These are phyloP conservation scores for Oligia fasciuncula DNA, from an alignment of 2,888 invertebrate species.

Conservation along the genomic window DNA sequence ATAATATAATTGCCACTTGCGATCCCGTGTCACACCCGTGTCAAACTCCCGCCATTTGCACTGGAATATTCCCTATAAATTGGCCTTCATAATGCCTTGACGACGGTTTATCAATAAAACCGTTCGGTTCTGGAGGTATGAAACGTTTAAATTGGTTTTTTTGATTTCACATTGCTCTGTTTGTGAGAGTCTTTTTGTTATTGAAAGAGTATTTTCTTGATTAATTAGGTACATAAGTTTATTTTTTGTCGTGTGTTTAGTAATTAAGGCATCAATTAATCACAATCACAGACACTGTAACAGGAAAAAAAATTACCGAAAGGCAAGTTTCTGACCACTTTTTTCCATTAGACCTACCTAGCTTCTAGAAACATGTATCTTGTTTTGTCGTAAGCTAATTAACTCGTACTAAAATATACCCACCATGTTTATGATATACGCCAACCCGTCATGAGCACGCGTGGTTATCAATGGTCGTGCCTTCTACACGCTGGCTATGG, in stretches of 20 bases:
- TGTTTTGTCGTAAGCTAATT: background rate
- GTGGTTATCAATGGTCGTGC: background rate
- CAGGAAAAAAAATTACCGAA: background rate
- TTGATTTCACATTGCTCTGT: slow-evolving; percentile 58
- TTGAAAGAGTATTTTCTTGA: background rate
- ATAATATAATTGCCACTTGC: slow-evolving; percentile 79
- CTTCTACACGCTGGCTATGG: too few species aligned
- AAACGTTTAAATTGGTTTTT: slow-evolving; percentile 62
- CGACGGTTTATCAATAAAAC: slow-evolving; percentile 75
- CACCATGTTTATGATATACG: too few species aligned
- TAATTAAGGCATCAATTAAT: background rate
- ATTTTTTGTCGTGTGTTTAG: background rate
- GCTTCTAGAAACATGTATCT: background rate
- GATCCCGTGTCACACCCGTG: slow-evolving; percentile 84
- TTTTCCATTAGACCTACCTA: background rate
- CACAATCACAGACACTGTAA: background rate
- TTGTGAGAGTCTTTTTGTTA: slow-evolving; percentile 23
- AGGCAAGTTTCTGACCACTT: background rate
- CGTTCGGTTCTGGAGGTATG: slow-evolving; percentile 45
- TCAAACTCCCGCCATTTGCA: slow-evolving; percentile 78
- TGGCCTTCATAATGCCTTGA: slow-evolving; percentile 76
- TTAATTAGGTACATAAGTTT: background rate
- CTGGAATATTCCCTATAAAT: slow-evolving; percentile 80
- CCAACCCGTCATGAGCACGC: background rate
- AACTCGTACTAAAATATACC: background rate